phyloP scores from a whole-genome alignment of 2,797 vertebrate species.

The Manis javanica region DNA sequence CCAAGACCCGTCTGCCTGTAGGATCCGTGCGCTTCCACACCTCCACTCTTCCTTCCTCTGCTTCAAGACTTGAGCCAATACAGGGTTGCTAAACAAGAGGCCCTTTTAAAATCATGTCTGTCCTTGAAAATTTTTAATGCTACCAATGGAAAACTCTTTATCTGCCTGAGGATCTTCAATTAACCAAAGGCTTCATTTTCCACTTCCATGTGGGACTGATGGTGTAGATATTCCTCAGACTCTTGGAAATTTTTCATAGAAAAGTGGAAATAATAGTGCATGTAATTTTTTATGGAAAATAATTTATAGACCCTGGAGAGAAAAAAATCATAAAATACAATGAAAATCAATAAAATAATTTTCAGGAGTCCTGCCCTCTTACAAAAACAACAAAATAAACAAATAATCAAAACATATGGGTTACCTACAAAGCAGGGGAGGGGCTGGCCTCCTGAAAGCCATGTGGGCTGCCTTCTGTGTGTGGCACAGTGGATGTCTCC shows the following conservation, averaged over 20 bases:
- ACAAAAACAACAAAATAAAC: constrained; percentile 4
- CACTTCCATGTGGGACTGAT: neutral
- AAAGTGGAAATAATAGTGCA: neutral
- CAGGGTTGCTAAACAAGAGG: neutral
- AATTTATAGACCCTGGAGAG: neutral
- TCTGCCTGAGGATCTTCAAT: neutral
- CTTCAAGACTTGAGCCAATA: neutral
- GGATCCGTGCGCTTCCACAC: neutral
- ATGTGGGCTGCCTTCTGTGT: neutral
- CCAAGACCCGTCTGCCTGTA: neutral
- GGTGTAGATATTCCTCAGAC: neutral
- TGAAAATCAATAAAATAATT: neutral
- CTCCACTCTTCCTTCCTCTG: neutral
- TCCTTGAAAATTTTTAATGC: neutral
- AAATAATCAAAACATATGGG: neutral
- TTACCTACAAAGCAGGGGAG: neutral
- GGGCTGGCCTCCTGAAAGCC: neutral
- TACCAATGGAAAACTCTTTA: neutral
- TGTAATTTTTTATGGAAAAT: constrained; percentile 27
- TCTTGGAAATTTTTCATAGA: constrained; percentile 38
- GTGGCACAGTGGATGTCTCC: neutral
- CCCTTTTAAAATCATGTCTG: neutral
- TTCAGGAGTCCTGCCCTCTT: neutral
- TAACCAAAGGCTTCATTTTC: neutral
- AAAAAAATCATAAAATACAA: neutral